Evolutionary conservation across 2,888 invertebrate genomes (phyloP).

Genomic region (Heliothis peltigera): DNA sequence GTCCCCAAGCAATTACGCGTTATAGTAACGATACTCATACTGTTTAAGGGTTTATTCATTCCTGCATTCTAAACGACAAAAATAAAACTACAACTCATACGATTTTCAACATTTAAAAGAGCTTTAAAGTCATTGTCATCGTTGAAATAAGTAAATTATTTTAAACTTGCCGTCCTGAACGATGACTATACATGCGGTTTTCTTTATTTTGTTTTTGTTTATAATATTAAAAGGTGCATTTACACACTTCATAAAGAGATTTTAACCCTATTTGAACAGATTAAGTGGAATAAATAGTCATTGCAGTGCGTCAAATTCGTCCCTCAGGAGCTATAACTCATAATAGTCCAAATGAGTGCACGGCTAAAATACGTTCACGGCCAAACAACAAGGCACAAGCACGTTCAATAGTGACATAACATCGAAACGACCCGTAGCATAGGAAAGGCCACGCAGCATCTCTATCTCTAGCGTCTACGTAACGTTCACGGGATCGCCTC

Average conservation of each 20-base stretch:
- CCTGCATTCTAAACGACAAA: too few relatives aligned
- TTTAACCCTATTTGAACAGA: constrained; percentile 6
- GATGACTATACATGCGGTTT: too few relatives aligned
- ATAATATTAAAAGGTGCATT: too few relatives aligned
- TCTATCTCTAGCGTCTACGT: constrained; percentile 86
- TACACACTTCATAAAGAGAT: too few relatives aligned
- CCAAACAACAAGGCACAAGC: constrained; percentile 82
- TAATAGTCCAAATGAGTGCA: constrained; percentile 73
- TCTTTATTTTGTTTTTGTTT: too few relatives aligned
- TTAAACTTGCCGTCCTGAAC: too few relatives aligned
- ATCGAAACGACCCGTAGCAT: constrained; percentile 82
- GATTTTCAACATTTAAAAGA: too few relatives aligned
- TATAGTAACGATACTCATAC: too few relatives aligned
- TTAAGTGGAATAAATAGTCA: constrained; percentile 29
- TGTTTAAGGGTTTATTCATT: too few relatives aligned
- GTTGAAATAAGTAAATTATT: too few relatives aligned
- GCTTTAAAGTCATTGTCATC: too few relatives aligned
- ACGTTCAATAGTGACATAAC: constrained; percentile 88
- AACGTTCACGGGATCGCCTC: constrained; percentile 77
- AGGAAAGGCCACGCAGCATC: constrained; percentile 86
- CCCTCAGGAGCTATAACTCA: constrained; percentile 69
- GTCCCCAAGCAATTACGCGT: constrained; percentile 31
- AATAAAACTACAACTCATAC: too few relatives aligned
- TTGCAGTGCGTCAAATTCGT: constrained; percentile 62
- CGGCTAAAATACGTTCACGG: constrained; percentile 82